These are phyloP conservation scores for Antigone vipio DNA, from an alignment of 2,113 vertebrate genomes.

Conservation along the genomic window DNA sequence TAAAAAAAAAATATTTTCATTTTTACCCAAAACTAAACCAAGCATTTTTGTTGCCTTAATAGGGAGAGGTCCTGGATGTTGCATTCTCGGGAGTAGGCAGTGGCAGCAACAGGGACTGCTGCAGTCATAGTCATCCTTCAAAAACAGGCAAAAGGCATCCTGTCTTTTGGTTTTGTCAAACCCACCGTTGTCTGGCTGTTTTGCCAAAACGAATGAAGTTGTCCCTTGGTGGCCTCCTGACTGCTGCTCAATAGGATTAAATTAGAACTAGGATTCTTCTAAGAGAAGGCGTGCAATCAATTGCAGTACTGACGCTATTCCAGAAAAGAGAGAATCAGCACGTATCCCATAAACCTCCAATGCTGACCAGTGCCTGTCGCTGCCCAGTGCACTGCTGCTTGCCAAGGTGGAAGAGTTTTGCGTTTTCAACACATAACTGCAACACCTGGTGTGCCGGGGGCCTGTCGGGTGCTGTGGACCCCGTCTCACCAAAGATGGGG, in stretches of 20 bases:
- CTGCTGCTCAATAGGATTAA: constrained; percentile 14
- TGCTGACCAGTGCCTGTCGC: background rate
- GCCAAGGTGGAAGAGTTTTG: background rate
- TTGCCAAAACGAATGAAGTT: background rate
- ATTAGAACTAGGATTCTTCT: constrained; percentile 32
- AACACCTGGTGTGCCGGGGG: too few relatives aligned
- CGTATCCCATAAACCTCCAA: background rate
- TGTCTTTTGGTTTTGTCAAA: background rate
- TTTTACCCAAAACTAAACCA: background rate
- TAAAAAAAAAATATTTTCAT: background rate
- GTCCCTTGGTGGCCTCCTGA: background rate
- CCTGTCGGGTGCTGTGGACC: too few relatives aligned
- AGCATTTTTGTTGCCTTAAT: background rate
- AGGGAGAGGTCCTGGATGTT: background rate
- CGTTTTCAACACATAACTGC: background rate
- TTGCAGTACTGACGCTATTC: background rate
- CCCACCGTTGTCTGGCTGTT: background rate
- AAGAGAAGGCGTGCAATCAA: constrained; percentile 19
- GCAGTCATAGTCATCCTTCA: background rate
- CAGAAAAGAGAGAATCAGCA: background rate
- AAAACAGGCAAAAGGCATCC: background rate
- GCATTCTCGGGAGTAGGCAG: background rate
- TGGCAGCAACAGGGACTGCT: background rate
- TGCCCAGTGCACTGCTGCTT: background rate
- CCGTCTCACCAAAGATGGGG: background rate